phyloP scores from a whole-genome alignment of 1,140 invertebrate species.

The Druon quercuslanigerum region DNA sequence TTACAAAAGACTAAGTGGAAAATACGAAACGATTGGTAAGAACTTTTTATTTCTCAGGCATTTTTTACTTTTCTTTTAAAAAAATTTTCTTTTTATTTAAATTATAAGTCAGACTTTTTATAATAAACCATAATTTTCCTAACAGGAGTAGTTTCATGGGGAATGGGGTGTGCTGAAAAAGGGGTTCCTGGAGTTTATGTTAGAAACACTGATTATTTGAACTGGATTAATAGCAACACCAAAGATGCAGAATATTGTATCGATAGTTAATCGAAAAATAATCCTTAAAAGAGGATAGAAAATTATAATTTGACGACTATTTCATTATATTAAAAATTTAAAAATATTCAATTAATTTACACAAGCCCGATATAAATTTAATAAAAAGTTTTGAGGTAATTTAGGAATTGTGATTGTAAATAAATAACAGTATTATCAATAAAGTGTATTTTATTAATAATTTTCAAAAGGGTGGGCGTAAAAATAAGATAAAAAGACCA shows the following conservation, averaged over 20 bases:
- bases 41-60: not conserved
- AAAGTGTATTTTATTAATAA: too few relatives aligned
- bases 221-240: constrained; percentile 76
- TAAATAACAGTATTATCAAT: too few relatives aligned
- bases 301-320: too few relatives aligned
- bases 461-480: too few relatives aligned
- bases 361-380: too few relatives aligned
- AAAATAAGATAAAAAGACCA: too few relatives aligned
- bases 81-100: too few relatives aligned
- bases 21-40: constrained; percentile 73
- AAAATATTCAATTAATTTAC: too few relatives aligned
- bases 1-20: constrained; percentile 64
- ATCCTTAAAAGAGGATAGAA: not conserved
- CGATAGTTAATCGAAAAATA: not conserved
- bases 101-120: not conserved
- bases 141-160: constrained; percentile 76
- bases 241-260: constrained; percentile 65
- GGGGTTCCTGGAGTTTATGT: constrained; percentile 79
- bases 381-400: too few relatives aligned
- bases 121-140: constrained; percentile 17
- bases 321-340: too few relatives aligned
- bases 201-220: constrained; percentile 76
- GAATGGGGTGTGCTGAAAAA: constrained; percentile 77
- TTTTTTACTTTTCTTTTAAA: too few relatives aligned
- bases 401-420: too few relatives aligned